These are phyloP conservation scores for Dynastes tityus DNA, from an alignment of 2,888 invertebrate genomes.

Conservation along the genomic window DNA sequence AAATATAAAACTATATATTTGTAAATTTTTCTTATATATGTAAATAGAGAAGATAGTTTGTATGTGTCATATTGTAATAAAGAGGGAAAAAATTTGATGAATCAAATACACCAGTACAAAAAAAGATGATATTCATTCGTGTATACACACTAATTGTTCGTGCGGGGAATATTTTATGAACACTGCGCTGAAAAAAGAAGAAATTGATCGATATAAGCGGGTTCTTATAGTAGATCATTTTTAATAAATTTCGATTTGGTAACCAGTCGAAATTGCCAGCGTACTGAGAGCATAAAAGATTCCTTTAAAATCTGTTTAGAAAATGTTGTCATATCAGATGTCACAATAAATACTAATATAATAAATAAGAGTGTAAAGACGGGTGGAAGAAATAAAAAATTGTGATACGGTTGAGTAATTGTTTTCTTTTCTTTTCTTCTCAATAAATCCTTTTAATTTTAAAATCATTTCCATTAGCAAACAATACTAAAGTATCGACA, in stretches of 20 bases:
- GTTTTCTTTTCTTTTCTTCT: constrained; percentile 54
- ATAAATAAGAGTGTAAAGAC: constrained; percentile 51
- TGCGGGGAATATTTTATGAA: constrained; percentile 51
- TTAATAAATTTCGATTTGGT: not conserved
- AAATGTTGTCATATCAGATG: constrained; percentile 52
- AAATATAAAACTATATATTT: constrained; percentile 50
- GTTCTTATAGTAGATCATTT: too few relatives aligned
- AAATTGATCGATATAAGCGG: constrained; percentile 8
- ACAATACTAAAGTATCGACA: too few relatives aligned
- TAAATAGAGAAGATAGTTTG: constrained; percentile 63
- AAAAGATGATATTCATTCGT: constrained; percentile 35
- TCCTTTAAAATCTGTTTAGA: constrained; percentile 42
- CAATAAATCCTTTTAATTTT: not conserved
- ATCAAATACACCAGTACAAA: constrained; percentile 53
- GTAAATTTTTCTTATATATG: constrained; percentile 59
- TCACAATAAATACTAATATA: constrained; percentile 49
- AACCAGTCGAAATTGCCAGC: not conserved
- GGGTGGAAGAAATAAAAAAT: constrained; percentile 60
- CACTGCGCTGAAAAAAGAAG: not conserved
- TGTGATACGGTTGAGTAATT: constrained; percentile 65
- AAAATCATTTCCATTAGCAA: too few relatives aligned
- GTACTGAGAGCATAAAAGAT: constrained; percentile 42
- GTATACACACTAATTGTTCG: constrained; percentile 39
- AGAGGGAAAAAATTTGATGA: constrained; percentile 48
- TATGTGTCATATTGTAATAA: constrained; percentile 58